Conservation (phyloP, 2,888 invertebrate species). For the Cryptus armator region DNA sequence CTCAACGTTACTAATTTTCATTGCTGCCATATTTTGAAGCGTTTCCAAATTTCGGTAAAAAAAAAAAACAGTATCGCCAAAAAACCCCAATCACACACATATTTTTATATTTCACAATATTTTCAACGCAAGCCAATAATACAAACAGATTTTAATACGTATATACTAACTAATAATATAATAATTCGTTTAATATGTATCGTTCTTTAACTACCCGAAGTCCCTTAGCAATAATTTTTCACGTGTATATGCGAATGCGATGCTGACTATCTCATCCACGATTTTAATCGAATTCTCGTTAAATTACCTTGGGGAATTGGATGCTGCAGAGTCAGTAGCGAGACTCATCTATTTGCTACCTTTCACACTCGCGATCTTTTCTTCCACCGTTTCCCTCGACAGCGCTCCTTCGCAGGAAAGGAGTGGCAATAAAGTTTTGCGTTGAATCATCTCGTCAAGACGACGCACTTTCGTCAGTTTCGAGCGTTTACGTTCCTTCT, state of each 20-base stretch:
- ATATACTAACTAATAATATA: too few species aligned
- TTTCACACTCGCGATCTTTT: neutral
- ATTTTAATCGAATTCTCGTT: conserved; percentile 47
- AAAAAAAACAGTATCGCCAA: too few species aligned
- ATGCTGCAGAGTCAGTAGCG: conserved; percentile 15
- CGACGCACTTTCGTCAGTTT: conserved; percentile 31
- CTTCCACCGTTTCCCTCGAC: conserved; percentile 7
- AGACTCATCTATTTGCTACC: neutral
- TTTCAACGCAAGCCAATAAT: too few species aligned
- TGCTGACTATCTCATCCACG: conserved; percentile 12
- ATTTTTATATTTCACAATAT: too few species aligned
- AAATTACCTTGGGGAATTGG: conserved; percentile 50
- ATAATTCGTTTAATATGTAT: too few species aligned
- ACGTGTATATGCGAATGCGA: conserved; percentile 28
- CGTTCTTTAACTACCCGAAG: neutral
- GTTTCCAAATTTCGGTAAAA: too few species aligned
- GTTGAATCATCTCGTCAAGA: conserved; percentile 30
- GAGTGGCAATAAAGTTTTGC: conserved; percentile 31
- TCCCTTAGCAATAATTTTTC: conserved; percentile 29
- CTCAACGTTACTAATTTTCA: neutral
- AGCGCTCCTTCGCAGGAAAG: conserved; percentile 16
- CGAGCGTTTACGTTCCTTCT: conserved; percentile 14
- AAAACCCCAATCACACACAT: too few species aligned
- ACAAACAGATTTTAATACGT: too few species aligned
- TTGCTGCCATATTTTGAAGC: neutral